These are phyloP conservation scores for Cepaea hortensis DNA, from an alignment of 2,888 invertebrate species.

Conservation along the genomic window DNA sequence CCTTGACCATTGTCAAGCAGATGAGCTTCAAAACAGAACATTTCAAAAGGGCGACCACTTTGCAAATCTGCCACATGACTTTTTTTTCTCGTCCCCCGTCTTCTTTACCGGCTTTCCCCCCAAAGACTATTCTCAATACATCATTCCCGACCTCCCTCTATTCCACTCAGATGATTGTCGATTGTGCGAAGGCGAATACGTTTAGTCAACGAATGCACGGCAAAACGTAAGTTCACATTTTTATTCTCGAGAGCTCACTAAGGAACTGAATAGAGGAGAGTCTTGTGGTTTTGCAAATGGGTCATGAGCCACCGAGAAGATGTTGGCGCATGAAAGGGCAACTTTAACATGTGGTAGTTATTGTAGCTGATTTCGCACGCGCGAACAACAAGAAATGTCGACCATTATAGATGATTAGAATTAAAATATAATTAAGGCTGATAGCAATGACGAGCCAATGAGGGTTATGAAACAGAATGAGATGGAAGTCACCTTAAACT, in stretches of 20 bases:
- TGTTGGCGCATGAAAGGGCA: conserved; percentile 7
- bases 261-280: conserved; percentile 12
- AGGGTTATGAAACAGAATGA: background rate
- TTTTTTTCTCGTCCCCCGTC: background rate
- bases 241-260: conserved; percentile 17
- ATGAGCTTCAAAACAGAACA: background rate
- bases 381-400: background rate
- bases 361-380: conserved; percentile 41
- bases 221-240: conserved; percentile 17
- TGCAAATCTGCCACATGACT: conserved; percentile 23
- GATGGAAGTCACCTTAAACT: background rate
- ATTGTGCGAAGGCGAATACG: conserved; percentile 14
- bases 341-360: conserved; percentile 39
- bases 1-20: conserved; percentile 22
- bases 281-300: conserved; percentile 22
- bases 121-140: background rate
- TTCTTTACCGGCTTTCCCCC: background rate
- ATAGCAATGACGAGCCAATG: background rate
- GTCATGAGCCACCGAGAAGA: background rate
- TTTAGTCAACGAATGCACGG: conserved; percentile 26
- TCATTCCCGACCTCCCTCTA: conserved; percentile 5
- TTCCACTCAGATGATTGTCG: background rate
- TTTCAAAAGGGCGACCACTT: conserved; percentile 11
- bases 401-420: conserved; percentile 10
- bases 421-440: conserved; percentile 31